Evolutionary conservation across 2,113 vertebrate species (phyloP).

Genomic region (Nothoprocta perdicaria): DNA sequence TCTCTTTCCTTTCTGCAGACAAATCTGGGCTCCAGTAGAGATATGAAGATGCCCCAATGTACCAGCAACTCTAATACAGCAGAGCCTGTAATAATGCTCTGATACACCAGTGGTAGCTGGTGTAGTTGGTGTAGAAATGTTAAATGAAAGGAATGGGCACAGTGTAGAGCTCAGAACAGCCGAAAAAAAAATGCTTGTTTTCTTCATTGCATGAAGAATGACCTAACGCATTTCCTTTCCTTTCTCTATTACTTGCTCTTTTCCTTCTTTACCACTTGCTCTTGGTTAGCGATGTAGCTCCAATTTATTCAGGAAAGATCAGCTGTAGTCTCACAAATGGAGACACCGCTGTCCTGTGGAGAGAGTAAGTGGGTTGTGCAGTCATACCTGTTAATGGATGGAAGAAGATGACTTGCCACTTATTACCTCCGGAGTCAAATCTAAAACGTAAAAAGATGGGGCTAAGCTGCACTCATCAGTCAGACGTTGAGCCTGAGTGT

Average conservation of each 20-base stretch:
- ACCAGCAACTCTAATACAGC: not conserved
- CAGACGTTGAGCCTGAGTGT: not conserved
- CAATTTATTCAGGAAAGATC: not conserved
- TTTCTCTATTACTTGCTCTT: not conserved
- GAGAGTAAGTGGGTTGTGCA: not conserved
- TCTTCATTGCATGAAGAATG: not conserved
- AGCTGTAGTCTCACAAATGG: not conserved
- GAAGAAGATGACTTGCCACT: not conserved
- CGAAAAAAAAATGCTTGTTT: not conserved
- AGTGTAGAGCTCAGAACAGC: not conserved
- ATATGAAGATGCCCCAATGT: not conserved
- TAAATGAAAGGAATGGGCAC: not conserved
- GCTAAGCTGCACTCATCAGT: not conserved
- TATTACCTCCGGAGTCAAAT: not conserved
- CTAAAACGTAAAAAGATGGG: not conserved
- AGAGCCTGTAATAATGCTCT: not conserved
- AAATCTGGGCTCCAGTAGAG: slow-evolving; percentile 18
- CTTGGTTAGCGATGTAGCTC: not conserved
- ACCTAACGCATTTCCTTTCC: not conserved
- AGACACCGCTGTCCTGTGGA: not conserved
- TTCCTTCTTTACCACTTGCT: not conserved
- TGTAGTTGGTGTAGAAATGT: not conserved
- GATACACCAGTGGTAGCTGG: not conserved
- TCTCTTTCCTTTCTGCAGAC: not conserved
- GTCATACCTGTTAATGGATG: not conserved